These are phyloP conservation scores for Pteropus rufus DNA, from an alignment of 2,797 vertebrate species.

Conservation along the genomic window DNA sequence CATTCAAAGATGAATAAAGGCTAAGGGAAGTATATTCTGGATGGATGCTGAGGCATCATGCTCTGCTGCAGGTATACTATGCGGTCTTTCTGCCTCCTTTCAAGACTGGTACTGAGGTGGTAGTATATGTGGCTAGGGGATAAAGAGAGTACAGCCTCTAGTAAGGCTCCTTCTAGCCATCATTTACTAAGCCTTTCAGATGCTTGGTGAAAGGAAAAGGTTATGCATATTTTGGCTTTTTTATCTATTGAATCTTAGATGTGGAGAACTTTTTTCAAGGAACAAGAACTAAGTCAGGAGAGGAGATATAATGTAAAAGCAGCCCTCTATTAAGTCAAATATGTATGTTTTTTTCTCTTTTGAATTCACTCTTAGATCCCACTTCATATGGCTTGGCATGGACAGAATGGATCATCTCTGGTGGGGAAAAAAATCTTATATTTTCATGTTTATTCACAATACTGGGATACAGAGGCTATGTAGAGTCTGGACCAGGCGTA, in stretches of 20 bases:
- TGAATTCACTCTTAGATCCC: not conserved
- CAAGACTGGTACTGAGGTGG: not conserved
- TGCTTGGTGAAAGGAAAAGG: not conserved
- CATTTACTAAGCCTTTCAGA: not conserved
- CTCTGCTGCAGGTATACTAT: not conserved
- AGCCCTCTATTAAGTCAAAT: not conserved
- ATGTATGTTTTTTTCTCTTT: not conserved
- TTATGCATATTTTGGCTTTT: not conserved
- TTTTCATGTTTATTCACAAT: not conserved
- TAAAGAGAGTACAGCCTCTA: not conserved
- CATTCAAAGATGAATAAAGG: not conserved
- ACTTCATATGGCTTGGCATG: not conserved
- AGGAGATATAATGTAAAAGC: not conserved
- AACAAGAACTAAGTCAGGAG: not conserved
- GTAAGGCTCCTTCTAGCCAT: not conserved
- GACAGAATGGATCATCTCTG: not conserved
- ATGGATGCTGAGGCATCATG: too few species aligned
- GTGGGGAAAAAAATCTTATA: not conserved
- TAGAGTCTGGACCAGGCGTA: not conserved
- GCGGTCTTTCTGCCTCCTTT: not conserved
- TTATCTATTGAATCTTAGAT: not conserved
- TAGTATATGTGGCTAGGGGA: accelerated
- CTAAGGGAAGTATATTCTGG: not conserved
- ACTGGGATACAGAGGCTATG: not conserved
- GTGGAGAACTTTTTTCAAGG: not conserved